A percentile compares a stretch with the other conserved stretches of the same genome.
Conservation (phyloP, 2,113 vertebrate species). For the Pedionomus torquatus region DNA sequence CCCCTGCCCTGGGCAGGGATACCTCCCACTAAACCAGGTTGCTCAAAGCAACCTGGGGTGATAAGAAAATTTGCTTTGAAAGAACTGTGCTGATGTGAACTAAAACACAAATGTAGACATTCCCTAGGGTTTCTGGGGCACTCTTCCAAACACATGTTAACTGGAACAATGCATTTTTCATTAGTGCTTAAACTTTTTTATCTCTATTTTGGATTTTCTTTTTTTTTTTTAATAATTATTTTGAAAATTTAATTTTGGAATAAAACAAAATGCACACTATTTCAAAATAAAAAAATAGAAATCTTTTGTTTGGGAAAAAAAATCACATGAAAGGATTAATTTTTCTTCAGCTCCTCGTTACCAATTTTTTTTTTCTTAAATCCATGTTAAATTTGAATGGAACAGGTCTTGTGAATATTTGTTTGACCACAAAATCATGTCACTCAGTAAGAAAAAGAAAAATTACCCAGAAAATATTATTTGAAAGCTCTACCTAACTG, state of each 20-base stretch:
- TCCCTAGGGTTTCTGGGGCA: background rate
- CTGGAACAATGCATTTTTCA: background rate
- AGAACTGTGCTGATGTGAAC: background rate
- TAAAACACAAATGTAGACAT: background rate
- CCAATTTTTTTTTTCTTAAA: background rate
- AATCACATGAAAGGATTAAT: background rate
- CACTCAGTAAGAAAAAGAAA: background rate
- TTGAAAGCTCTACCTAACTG: background rate
- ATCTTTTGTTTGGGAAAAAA: background rate
- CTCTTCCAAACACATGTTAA: background rate
- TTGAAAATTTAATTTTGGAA: background rate
- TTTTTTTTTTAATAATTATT: background rate
- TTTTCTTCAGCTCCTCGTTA: background rate
- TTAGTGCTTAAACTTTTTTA: background rate
- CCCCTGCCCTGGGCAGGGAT: no score
- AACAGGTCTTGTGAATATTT: background rate
- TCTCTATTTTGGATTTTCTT: background rate
- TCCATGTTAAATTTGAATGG: background rate
- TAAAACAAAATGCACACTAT: background rate
- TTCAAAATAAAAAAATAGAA: background rate
- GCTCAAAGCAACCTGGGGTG: no score
- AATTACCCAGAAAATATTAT: background rate
- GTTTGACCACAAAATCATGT: background rate
- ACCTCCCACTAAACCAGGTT: no score
- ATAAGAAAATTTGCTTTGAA: background rate